Evolutionary conservation across 2,113 vertebrate genomes (phyloP).

Genomic region (Cephalopholis sonnerati): DNA sequence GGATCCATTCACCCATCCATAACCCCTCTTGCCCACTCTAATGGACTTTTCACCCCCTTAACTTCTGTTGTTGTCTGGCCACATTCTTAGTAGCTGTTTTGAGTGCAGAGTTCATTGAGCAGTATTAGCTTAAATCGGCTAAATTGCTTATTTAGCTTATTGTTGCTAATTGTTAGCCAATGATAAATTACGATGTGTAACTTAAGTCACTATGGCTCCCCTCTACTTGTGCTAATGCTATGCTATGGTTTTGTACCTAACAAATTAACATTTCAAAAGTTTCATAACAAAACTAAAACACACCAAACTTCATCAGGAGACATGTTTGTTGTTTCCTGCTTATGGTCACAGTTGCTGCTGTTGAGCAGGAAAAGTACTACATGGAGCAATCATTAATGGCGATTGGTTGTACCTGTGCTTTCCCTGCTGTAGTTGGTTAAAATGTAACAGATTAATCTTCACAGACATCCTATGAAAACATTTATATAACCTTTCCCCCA

Average conservation of each 20-base stretch:
- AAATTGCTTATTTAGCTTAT: background rate
- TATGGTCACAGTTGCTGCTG: background rate
- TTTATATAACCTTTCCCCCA: background rate
- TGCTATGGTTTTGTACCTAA: background rate
- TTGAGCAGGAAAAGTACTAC: background rate
- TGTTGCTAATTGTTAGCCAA: background rate
- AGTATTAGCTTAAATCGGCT: background rate
- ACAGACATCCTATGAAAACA: background rate
- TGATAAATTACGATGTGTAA: background rate
- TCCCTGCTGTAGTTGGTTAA: background rate
- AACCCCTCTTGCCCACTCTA: too few species aligned
- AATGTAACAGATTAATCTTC: background rate
- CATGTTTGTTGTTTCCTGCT: background rate
- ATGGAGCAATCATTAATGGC: background rate
- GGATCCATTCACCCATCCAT: too few species aligned
- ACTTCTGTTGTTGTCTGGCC: too few species aligned
- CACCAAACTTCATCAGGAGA: background rate
- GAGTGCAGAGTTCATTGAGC: background rate
- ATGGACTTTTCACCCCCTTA: too few species aligned
- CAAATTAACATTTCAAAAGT: background rate
- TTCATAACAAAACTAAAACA: background rate
- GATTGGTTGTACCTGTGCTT: slow-evolving; percentile 4
- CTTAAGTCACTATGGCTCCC: background rate
- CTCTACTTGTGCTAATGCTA: background rate
- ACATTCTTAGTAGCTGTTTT: too few species aligned